These are phyloP conservation scores for Poecilia wingei DNA, from an alignment of 2,797 vertebrate species.

Conservation along the genomic window DNA sequence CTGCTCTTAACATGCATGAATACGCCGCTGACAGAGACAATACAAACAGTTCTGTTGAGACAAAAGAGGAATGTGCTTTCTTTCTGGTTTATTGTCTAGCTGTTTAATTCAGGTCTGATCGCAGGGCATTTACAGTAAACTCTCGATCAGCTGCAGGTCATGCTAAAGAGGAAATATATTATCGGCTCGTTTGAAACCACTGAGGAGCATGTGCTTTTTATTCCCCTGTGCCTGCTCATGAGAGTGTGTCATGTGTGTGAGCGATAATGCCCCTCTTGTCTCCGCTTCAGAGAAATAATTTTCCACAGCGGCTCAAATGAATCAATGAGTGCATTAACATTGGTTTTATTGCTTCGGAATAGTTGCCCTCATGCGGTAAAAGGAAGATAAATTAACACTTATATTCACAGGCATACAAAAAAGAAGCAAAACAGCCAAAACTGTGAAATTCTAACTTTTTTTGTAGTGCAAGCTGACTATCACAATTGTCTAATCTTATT, in stretches of 20 bases:
- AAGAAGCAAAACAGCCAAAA: background rate
- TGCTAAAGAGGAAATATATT: slow-evolving; percentile 20
- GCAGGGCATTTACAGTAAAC: slow-evolving; percentile 33
- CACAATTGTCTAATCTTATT: background rate
- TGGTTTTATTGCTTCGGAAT: slow-evolving; percentile 4
- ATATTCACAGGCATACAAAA: background rate
- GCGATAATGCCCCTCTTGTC: slow-evolving; percentile 47
- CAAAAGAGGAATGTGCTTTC: slow-evolving; percentile 1
- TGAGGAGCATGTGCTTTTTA: slow-evolving; percentile 19
- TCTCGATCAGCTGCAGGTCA: slow-evolving; percentile 36
- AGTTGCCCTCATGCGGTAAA: slow-evolving; percentile 3
- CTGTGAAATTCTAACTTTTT: background rate
- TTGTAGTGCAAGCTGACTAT: background rate
- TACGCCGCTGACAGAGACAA: background rate
- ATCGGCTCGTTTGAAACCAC: slow-evolving; percentile 18
- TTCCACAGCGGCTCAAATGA: background rate
- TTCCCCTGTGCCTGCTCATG: slow-evolving; percentile 1
- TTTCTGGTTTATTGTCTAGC: slow-evolving; percentile 39
- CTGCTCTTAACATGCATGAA: background rate
- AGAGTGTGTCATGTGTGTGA: slow-evolving; percentile 32
- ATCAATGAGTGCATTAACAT: slow-evolving; percentile 9
- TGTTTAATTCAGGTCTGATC: slow-evolving; percentile 46
- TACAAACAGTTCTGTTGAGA: slow-evolving; percentile 37
- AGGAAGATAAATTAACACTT: background rate
- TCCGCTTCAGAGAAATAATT: slow-evolving; percentile 24